A percentile compares a stretch with the other conserved stretches of the same genome.
Evolutionary conservation across 1,140 invertebrate genomes (phyloP).

Genomic region (Nephila pilipes): DNA sequence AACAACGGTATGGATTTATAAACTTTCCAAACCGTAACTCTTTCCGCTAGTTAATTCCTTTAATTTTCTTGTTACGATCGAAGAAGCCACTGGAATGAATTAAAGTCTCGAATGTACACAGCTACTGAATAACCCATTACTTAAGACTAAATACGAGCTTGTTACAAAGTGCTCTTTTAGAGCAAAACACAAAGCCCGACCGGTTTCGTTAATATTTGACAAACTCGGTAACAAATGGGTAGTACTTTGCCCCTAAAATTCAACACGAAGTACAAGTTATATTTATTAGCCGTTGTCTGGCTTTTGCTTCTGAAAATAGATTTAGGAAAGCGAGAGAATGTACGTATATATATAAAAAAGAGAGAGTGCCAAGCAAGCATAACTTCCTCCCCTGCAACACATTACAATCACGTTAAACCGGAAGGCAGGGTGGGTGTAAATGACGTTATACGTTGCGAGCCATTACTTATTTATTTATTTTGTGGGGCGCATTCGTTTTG

Average conservation of each 20-base stretch:
- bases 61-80: too few relatives aligned
- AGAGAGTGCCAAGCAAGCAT: neutral
- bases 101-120: too few relatives aligned
- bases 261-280: slow-evolving; percentile 26
- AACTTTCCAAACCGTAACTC: too few relatives aligned
- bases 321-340: neutral
- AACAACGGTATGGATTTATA: too few relatives aligned
- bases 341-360: slow-evolving; percentile 20
- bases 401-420: slow-evolving; percentile 69
- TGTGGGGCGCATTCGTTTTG: slow-evolving; percentile 63
- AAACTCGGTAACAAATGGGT: neutral
- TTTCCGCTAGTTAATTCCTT: too few relatives aligned
- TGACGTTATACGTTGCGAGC: slow-evolving; percentile 69
- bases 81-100: too few relatives aligned
- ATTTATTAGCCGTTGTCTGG: slow-evolving; percentile 57
- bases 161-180: neutral
- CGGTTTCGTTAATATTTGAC: neutral
- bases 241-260: slow-evolving; percentile 23
- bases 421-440: slow-evolving; percentile 53
- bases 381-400: slow-evolving; percentile 55
- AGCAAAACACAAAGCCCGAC: neutral
- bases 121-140: too few relatives aligned
- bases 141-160: neutral
- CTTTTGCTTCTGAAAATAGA: slow-evolving; percentile 43
- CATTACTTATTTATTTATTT: slow-evolving; percentile 76